phyloP scores from a whole-genome alignment of 2,797 vertebrate species.

The Cryptoprocta ferox region DNA sequence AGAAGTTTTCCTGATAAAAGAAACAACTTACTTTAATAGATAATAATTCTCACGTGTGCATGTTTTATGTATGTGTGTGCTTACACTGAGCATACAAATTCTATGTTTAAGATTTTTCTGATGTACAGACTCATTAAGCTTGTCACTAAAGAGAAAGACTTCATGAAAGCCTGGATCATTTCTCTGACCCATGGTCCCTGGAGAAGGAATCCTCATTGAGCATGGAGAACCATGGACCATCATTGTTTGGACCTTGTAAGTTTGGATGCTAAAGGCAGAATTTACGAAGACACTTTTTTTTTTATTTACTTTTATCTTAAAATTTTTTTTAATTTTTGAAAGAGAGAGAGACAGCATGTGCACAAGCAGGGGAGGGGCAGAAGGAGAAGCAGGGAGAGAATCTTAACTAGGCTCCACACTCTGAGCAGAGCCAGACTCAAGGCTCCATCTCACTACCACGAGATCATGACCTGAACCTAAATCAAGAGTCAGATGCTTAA shows the following conservation, averaged over 20 bases:
- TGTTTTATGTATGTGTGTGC: background rate
- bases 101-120: background rate
- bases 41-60: background rate
- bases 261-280: background rate
- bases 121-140: background rate
- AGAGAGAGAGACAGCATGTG: too few relatives aligned
- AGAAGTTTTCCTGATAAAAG: background rate
- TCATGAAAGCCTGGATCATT: background rate
- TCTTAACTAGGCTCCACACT: too few relatives aligned
- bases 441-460: too few relatives aligned
- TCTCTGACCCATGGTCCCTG: background rate
- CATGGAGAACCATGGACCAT: background rate
- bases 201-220: background rate
- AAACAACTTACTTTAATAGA: background rate
- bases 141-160: background rate
- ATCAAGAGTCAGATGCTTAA: too few relatives aligned
- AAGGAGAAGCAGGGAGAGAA: too few relatives aligned
- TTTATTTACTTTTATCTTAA: too few relatives aligned
- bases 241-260: background rate
- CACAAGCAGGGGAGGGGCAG: too few relatives aligned
- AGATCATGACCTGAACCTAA: too few relatives aligned
- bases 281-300: background rate
- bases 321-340: too few relatives aligned
- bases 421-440: too few relatives aligned
- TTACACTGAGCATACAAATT: background rate